Percentiles rank a stretch among this genome's conserved stretches.
Evolutionary conservation across 2,888 invertebrate species (phyloP).

Genomic region (Vesta saturnalis): DNA sequence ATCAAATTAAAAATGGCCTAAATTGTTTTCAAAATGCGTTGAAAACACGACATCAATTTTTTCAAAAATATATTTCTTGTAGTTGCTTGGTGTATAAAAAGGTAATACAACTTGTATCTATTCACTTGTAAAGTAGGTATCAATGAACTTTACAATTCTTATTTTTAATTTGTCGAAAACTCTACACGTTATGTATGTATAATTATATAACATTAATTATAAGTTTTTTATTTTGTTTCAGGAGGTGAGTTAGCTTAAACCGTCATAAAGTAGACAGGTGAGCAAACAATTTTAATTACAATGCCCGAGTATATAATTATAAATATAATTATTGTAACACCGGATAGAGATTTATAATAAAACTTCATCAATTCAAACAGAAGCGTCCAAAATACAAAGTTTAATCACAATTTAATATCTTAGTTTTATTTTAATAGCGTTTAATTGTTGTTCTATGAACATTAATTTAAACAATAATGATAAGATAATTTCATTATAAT

Average conservation of each 20-base stretch:
- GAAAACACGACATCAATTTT: too few relatives aligned
- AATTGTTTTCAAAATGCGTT: too few relatives aligned
- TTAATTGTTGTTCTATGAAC: conserved; percentile 38
- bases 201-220: conserved; percentile 22
- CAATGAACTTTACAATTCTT: too few relatives aligned
- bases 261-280: conserved; percentile 48
- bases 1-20: too few relatives aligned
- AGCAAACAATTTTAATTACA: conserved; percentile 60
- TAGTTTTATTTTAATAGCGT: conserved; percentile 26
- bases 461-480: conserved; percentile 50
- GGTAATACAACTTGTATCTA: too few relatives aligned
- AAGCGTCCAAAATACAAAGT: conserved; percentile 43
- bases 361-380: conserved; percentile 55
- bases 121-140: too few relatives aligned
- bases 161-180: too few relatives aligned
- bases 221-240: conserved; percentile 56
- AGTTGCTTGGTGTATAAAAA: too few relatives aligned
- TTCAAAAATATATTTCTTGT: too few relatives aligned
- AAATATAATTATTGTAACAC: conserved; percentile 59
- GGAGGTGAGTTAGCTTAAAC: conserved; percentile 55
- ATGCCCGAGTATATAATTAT: conserved; percentile 55
- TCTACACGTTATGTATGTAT: too few relatives aligned
- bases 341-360: conserved; percentile 62
- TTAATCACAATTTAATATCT: conserved; percentile 40
- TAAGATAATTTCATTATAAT: conserved; percentile 51